Conservation (phyloP, 2,888 invertebrate genomes). For the Pollenia angustigena region DNA sequence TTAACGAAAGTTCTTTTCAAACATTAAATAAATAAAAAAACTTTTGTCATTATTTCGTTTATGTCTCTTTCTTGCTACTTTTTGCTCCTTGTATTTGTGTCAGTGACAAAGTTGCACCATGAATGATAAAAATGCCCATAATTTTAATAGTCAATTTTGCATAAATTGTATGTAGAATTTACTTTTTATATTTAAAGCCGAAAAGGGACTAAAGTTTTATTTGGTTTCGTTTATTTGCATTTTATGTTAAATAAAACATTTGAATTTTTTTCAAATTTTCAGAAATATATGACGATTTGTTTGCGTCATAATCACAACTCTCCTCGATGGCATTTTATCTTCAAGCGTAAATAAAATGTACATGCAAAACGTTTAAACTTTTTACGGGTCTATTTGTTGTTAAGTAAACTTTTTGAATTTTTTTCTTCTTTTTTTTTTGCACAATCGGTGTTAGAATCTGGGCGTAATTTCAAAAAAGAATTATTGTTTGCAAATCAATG, state of each 20-base stretch:
- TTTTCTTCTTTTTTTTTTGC: not conserved
- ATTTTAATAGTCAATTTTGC: slow-evolving; percentile 8
- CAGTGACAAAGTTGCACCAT: not conserved
- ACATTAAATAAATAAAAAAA: slow-evolving; percentile 1
- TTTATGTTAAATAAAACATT: not conserved
- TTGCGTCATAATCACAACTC: not conserved
- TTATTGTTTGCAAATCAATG: no score
- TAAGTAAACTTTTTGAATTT: not conserved
- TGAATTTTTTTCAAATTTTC: not conserved
- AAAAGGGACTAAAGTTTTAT: slow-evolving; percentile 1
- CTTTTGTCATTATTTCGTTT: slow-evolving; percentile 1
- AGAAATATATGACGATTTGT: not conserved
- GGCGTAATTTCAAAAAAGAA: not conserved
- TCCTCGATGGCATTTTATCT: not conserved
- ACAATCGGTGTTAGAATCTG: not conserved
- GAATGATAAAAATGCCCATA: slow-evolving; percentile 1
- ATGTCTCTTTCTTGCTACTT: not conserved
- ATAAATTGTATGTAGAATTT: not conserved
- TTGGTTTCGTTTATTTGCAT: not conserved
- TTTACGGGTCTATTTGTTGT: not conserved
- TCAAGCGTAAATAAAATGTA: no score
- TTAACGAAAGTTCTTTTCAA: not conserved
- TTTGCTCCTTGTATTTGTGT: not conserved
- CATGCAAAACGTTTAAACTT: not conserved
- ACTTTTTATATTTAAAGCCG: not conserved